Evolutionary conservation across 1,140 invertebrate species (phyloP), one percentile per base, ranked within the genome.

Genomic region (Episyrphus balteatus): DNA sequence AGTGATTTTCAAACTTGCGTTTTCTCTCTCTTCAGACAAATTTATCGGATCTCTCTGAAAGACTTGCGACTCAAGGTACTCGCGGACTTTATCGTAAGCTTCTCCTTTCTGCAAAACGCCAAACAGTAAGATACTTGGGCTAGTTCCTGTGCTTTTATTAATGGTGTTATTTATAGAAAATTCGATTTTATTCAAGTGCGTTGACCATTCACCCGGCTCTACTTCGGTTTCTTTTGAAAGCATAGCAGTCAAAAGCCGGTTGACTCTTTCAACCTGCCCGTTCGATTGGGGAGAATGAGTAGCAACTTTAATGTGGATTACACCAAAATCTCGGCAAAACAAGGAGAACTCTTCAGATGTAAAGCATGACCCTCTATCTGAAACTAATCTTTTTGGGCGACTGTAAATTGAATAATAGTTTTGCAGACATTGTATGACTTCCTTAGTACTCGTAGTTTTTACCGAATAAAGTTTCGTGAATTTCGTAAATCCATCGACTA

Each of bases 401-500:
- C 56, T 43, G 13, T 43, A 43, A 21, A 11, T 26, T 2, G 11
- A 2, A 49, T 39, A 44, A 42, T 44, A 44, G 10, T 48, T 21
- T 47, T 44, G 48, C 7, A 62, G 47, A 13, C 55, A 26, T 9
- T 51, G 51, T 17, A 68, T 55, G 17, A 57, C 46, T 10, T 58
- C 47, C 36, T 55, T 57, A 21, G 51, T 38, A 17, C 42, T 46
- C 6, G 57, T 54, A 14, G 50, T 49, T 14, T 43, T 44, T 17
- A 32, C 33, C 36, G 46, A 3, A 36, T 39, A 47, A 9, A 47
- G 14, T 42, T 40, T 41, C 7, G 42, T 32, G 19, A 41, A 48
- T 34, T 42, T 48, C 33, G 45, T 52, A 30, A 62, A 62, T 36
- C 61, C 54, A 49, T 66, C 50, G 44, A 68, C 71, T 0, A 73